These are phyloP conservation scores for Diorhabda elongata DNA, from an alignment of 1,140 invertebrate species.

Conservation along the genomic window DNA sequence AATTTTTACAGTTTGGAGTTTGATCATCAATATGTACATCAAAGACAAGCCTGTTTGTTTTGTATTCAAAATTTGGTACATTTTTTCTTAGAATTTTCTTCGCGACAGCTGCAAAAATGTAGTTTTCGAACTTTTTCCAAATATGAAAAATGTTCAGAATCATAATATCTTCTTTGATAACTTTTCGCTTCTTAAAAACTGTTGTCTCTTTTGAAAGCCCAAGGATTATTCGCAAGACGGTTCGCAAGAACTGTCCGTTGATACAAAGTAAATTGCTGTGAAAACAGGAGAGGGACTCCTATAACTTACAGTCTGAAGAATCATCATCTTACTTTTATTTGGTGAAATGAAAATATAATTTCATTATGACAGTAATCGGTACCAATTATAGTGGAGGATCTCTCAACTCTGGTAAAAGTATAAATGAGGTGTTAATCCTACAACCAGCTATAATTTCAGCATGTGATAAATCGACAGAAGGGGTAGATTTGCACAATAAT, in stretches of 20 bases:
- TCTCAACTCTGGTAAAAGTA: neutral
- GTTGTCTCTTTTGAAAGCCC: neutral
- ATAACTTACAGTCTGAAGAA: neutral
- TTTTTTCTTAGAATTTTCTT: neutral
- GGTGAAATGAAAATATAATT: neutral
- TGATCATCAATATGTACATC: neutral
- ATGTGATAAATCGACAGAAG: too few relatives aligned
- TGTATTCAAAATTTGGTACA: neutral
- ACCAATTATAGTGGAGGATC: neutral
- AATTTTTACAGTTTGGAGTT: neutral
- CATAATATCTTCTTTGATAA: neutral
- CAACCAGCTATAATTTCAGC: too few relatives aligned
- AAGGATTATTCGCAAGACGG: neutral
- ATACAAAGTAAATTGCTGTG: neutral
- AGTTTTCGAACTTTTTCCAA: too few relatives aligned
- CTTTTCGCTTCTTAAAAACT: neutral
- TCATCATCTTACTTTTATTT: neutral
- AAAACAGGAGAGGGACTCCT: neutral
- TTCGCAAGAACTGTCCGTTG: neutral
- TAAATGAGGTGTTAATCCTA: too few relatives aligned
- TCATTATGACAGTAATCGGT: neutral
- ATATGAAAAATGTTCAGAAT: too few relatives aligned
- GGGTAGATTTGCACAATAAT: too few relatives aligned
- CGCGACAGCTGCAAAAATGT: neutral
- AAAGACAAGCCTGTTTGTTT: neutral